Percentiles rank a stretch among this genome's conserved stretches.
Evolutionary conservation across 2,888 invertebrate genomes (phyloP).

Genomic region (Zonitis immaculata): DNA sequence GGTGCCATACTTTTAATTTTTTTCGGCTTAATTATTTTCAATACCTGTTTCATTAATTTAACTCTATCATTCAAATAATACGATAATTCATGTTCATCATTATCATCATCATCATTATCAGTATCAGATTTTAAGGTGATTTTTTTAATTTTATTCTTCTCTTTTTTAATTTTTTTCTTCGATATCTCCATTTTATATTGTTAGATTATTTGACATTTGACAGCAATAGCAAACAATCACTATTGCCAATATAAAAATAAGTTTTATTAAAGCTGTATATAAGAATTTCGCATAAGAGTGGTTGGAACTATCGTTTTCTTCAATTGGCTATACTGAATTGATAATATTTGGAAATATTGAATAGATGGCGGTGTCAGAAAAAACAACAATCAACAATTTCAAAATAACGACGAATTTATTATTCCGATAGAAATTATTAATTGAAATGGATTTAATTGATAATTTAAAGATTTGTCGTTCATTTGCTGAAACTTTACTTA

Average conservation of each 20-base stretch:
- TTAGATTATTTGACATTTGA: neutral
- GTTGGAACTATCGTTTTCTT: too few species aligned
- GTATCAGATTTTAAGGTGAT: slow-evolving; percentile 33
- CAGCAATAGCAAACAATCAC: neutral
- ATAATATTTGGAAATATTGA: too few species aligned
- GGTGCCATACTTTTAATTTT: slow-evolving; percentile 47
- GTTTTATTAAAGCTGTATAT: too few species aligned
- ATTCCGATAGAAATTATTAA: neutral
- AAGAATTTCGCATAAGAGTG: too few species aligned
- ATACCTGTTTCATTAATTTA: slow-evolving; percentile 47
- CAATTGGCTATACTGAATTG: too few species aligned
- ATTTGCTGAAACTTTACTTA: neutral
- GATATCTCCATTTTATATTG: neutral
- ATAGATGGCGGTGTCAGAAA: too few species aligned
- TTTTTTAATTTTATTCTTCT: slow-evolving; percentile 32
- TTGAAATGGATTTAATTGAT: neutral
- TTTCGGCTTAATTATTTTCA: slow-evolving; percentile 46
- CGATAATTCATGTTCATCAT: slow-evolving; percentile 44
- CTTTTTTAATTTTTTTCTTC: slow-evolving; percentile 19
- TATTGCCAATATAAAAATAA: too few species aligned
- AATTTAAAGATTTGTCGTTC: neutral
- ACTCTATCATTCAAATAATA: slow-evolving; percentile 45
- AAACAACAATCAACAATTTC: neutral
- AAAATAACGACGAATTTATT: neutral
- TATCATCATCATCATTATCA: slow-evolving; percentile 38